Percentiles rank a stretch among this genome's conserved stretches.
Evolutionary conservation across 2,888 invertebrate genomes (phyloP).

Genomic region (Arctia plantaginis): DNA sequence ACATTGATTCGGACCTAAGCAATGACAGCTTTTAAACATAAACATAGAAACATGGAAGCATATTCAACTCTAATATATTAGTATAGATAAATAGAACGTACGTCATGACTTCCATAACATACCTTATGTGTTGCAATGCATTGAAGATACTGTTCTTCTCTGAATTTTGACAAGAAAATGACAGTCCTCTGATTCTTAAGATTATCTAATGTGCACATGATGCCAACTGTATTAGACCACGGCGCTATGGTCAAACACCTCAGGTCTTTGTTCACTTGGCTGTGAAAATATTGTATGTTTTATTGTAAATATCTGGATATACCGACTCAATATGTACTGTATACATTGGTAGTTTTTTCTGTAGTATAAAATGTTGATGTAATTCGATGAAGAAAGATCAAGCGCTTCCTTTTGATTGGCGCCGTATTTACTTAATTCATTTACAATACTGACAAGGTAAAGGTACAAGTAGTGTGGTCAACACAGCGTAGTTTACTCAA

Average conservation of each 20-base stretch:
- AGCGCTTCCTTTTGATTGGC: neutral
- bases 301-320: neutral
- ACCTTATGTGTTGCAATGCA: constrained; percentile 72
- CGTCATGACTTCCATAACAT: constrained; percentile 8
- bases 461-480: too few species aligned
- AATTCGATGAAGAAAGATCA: neutral
- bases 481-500: too few species aligned
- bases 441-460: neutral
- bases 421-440: neutral
- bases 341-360: neutral
- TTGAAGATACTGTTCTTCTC: constrained; percentile 63
- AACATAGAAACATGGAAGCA: neutral
- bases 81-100: too few species aligned
- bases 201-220: constrained; percentile 52
- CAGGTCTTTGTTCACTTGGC: constrained; percentile 41
- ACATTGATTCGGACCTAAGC: neutral
- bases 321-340: neutral
- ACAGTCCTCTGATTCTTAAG: constrained; percentile 54
- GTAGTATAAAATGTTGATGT: neutral
- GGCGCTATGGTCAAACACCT: constrained; percentile 62
- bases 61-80: too few species aligned
- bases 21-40: neutral
- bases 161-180: constrained; percentile 63
- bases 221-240: constrained; percentile 72
- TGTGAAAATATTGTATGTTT: constrained; percentile 23